Evolutionary conservation across 2,888 invertebrate genomes (phyloP), one percentile per base, ranked within the genome.

Genomic region (Achlya flavicornis): DNA sequence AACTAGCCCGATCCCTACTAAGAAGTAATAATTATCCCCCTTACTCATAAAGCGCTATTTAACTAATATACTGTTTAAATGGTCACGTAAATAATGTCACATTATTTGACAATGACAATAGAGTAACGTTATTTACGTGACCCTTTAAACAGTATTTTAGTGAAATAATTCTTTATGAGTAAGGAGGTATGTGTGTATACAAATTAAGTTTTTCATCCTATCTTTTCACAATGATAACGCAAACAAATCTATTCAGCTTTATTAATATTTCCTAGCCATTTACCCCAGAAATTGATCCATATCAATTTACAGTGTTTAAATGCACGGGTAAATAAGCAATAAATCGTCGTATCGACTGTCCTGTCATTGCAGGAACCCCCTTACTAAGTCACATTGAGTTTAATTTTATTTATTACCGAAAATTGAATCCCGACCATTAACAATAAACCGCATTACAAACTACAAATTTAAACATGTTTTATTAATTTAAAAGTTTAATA

Each of bases 211-310:
- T 14, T 43, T 0, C n/a, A 46, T 6, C 46, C n/a, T 46, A n/a
- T 4, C 43, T 43, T 43, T 48, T 14, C 48, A 53, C 10, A 3
- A 19, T 53, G 10, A 59, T 41, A 16, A 6, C 59, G 41, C 41
- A 12, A 60, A 35, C 26, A 60, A 16, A 41, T 60, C 19, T 12
- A 60, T 11, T 19, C 6, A 60, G 43, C 41, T 6, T 43, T 60
- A 41, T 72, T 77, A 79, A 76, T 75, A 77, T 83, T 85, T 83
- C 79, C 83, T 69, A 74, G 64, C 76, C 81, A 83, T 86, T 86
- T 78, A 76, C 72, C 77, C 71, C 74, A 70, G 62, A 66, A 68
- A 65, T 65, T 69, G 70, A 68, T 68, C 67, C 69, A 77, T 73
- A 77, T 71, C 72, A 66, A 68, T 73, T 71, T 74, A 70, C 41